Percentiles rank a stretch among this genome's conserved stretches.
Conservation (phyloP, 2,113 vertebrate genomes). For the Nibea coibor region DNA sequence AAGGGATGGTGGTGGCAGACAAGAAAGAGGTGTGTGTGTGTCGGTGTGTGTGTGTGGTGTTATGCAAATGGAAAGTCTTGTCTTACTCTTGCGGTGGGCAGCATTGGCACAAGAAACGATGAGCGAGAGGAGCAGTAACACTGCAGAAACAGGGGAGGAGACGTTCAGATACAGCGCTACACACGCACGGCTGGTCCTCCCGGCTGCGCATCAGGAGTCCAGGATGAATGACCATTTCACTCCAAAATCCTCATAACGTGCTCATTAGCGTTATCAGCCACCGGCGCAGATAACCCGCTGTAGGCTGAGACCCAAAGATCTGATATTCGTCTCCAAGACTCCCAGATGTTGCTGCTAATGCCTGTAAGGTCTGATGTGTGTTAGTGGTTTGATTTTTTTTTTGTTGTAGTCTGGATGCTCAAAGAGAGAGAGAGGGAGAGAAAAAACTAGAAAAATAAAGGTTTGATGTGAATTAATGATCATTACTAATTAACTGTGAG, state of each 20-base stretch:
- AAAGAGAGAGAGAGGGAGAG: background rate
- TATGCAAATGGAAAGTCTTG: constrained; percentile 61
- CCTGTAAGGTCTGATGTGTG: constrained; percentile 17
- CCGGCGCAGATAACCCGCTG: constrained; percentile 19
- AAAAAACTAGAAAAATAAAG: background rate
- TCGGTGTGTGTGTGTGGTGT: constrained; percentile 58
- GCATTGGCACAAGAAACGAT: constrained; percentile 69
- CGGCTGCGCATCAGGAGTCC: constrained; percentile 78
- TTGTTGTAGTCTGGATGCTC: constrained; percentile 29
- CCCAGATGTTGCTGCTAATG: constrained; percentile 54
- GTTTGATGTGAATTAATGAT: background rate
- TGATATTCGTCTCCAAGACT: background rate
- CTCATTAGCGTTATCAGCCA: constrained; percentile 17
- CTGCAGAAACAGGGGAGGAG: constrained; percentile 83
- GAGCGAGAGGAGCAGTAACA: constrained; percentile 73
- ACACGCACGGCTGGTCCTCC: constrained; percentile 72
- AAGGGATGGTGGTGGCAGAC: constrained; percentile 55
- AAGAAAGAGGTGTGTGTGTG: constrained; percentile 56
- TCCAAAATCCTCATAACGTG: constrained; percentile 34
- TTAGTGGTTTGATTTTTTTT: constrained; percentile 13
- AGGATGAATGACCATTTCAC: constrained; percentile 59
- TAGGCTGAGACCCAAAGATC: background rate
- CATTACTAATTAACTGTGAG: too few relatives aligned
- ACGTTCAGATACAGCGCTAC: constrained; percentile 68
- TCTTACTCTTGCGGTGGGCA: constrained; percentile 76